Evolutionary conservation across 2,888 invertebrate species (phyloP), one percentile per base, ranked within the genome.

Genomic region (Leucania comma): DNA sequence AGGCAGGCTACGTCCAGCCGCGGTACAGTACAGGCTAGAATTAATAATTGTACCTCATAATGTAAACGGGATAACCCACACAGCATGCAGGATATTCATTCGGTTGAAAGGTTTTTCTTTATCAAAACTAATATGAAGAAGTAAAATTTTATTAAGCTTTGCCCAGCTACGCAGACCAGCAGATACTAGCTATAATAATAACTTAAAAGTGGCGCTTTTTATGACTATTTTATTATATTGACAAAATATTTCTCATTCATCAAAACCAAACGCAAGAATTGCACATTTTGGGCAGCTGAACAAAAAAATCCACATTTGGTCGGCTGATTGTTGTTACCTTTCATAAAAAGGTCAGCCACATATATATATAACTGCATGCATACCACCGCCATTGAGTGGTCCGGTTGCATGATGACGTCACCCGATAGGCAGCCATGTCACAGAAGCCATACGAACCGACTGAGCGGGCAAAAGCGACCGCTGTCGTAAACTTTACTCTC

Each of bases 381-480:
- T 88, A 85, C 90, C 90, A 90, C 89, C 84, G 90, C 87, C 90
- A 89, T 88, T 88, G 90, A 90, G 91, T 92, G 90, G 90, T 91
- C 89, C 87, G 88, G 85, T 85, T 82, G 82, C 85, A 75, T 70
- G 86, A 80, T 95, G 94, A 95, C 95, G 95, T 96, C 95, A 96
- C 77, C 88, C 78, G 88, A 89, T 89, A 90, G 92, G 93, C 94
- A 93, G 91, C 90, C 94, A 88, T 88, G 92, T 91, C 93, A 87
- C 89, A 92, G 94, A 95, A 95, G 94, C 94, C 95, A 89, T 93
- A 94, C 80, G 84, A 72, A 76, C 80, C 86, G 83, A 84, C 83
- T 87, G 87, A 85, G 72, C 85, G 82, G 85, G 83, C 86, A 83
- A 86, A 86, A 84, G 81, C 87, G 88, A 86, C 60, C 46, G 82